Evolutionary conservation across 2,888 invertebrate genomes (phyloP), one percentile per base, ranked within the genome.

Genomic region (Auanema freiburgensis): DNA sequence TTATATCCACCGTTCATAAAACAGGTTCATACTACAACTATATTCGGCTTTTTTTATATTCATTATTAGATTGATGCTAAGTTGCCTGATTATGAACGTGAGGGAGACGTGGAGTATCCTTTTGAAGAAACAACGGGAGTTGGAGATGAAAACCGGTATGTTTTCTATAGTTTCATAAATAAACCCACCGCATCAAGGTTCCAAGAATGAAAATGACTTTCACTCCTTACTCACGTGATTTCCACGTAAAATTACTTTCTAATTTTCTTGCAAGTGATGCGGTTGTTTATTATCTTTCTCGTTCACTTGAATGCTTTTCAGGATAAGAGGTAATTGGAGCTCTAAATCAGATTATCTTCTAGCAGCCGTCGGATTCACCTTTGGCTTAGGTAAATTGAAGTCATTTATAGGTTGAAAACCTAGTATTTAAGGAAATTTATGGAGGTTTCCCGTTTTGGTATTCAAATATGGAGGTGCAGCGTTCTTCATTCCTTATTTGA

Each of bases 401-500:
- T 54, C 25, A 43, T 43, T 18, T 18, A 23, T 23, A 54, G 12
- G 1, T 24, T 54, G 23, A 79, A 87, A 88, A 12, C 87, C 88
- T 46, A 25, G 12, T 1, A 11, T 65, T 69, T 12, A 60, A 76
- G 76, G 89, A 50, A 89, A 89, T 76, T 85, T 89, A 12, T 89
- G 89, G 89, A 84, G 89, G 64, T 89, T 89, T 83, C 89, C 89
- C 3, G 89, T 89, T 58, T 76, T 83, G 23, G 79, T 78, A 18
- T 78, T 78, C 66, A 52, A 69, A 55, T 61, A 82, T 66, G 83
- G 79, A 53, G 83, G 83, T 12, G 68, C 85, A 21, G 87, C 87
- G 4, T 89, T 93, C 67, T 88, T 95, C 75, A 90, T 94, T 88
- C 93, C 94, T 8, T 88, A 91, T 74, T 88, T 90, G 24, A 88